Evolutionary conservation across 2,113 vertebrate genomes (phyloP).

Genomic region (Hyaena hyaena): DNA sequence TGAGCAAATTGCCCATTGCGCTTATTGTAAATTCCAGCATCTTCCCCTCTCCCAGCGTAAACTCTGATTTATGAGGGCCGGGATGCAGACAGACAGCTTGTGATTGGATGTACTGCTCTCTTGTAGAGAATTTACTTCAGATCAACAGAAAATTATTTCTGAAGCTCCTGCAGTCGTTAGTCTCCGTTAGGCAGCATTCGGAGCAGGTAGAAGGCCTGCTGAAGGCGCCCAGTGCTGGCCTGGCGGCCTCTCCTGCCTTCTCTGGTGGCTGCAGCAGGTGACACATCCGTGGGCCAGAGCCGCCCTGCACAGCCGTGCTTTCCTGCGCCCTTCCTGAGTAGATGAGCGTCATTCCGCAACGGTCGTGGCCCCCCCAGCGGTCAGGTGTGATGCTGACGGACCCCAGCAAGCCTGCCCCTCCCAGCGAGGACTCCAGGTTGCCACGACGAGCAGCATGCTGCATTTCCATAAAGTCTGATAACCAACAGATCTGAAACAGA

Average conservation of each 20-base stretch:
- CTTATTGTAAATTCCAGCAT: conserved; percentile 80
- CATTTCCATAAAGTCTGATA: not conserved
- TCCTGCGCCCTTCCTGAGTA: not conserved
- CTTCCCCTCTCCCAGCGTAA: conserved; percentile 81
- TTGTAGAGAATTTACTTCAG: conserved; percentile 87
- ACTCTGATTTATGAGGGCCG: conserved; percentile 89
- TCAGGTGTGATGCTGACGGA: not conserved
- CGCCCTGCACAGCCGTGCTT: accelerated
- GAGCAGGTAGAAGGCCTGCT: not conserved
- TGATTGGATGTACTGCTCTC: conserved; percentile 89
- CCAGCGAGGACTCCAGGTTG: conserved; percentile 32
- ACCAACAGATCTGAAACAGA: not conserved
- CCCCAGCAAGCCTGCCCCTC: not conserved
- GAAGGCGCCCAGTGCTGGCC: not conserved
- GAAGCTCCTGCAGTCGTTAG: conserved; percentile 86
- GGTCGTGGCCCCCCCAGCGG: not conserved
- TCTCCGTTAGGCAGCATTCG: conserved; percentile 83
- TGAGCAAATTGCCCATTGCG: conserved; percentile 80
- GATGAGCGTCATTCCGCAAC: not conserved
- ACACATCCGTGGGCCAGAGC: not conserved
- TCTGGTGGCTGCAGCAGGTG: accelerated
- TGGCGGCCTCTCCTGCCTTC: not conserved
- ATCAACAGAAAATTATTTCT: conserved; percentile 90
- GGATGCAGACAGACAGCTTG: conserved; percentile 88
- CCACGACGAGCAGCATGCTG: not conserved